Evolutionary conservation across 2,888 invertebrate species (phyloP), one percentile per base, ranked within the genome.

Genomic region (Pristionchus maxplancki): DNA sequence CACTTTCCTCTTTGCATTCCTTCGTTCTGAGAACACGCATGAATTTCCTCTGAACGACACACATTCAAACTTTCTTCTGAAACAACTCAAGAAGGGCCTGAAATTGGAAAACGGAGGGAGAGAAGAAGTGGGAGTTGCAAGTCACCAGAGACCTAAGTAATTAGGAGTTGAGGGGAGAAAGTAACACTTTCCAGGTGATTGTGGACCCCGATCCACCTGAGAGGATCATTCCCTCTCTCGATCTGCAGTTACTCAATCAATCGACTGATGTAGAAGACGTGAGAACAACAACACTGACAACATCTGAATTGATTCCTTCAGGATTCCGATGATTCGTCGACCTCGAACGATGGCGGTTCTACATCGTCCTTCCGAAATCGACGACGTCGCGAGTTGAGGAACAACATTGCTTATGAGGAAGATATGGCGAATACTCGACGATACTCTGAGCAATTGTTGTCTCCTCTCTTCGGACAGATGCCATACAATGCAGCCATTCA

Each of bases 251-350:
- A 85, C 90, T 94, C 17, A 93, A 90, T 85, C 88, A 93, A 53
- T 92, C 93, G 15, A 91, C 93, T 40, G 92, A 91, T 31, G 89
- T 90, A 13, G 94, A 94, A 53, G 92, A 91, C 88, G 94, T 93
- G 90, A 90, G 44, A 58, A n/a, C 9, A 58, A n/a, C 20, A 4
- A 58, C 8, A n/a, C 20, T 58, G 2, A 3, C 0, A 9, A 58
- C 20, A 58, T 6, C 0, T n/a, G 58, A 53, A 53, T 3, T 53
- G 13, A 20, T n/a, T 34, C 6, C 13, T 91, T 84, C 89, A 93
- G 93, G 93, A 94, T 85, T 94, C 94, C 8, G 93, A 93, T 84
- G 93, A 94, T 48, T 93, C 93, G 17, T 91, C 91, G 20, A 90
- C 91, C n/a, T 92, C 91, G 50, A 40, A 74, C 71, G 93, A 94